Conservation (phyloP, 2,113 vertebrate genomes). For the Nipponia nippon region DNA sequence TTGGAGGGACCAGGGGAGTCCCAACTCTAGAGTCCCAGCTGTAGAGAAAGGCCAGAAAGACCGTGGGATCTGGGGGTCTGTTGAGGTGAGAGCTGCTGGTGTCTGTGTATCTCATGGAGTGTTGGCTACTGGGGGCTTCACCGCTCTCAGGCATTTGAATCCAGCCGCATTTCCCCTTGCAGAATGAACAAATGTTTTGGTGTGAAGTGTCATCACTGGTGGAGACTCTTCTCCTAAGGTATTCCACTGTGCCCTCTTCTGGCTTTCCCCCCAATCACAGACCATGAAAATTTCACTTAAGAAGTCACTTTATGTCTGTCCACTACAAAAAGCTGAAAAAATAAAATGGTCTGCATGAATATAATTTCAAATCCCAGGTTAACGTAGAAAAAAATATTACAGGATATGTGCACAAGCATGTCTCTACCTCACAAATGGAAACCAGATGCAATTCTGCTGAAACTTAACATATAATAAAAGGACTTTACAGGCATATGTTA, state of each 20-base stretch:
- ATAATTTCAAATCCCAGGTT: background rate
- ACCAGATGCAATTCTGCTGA: background rate
- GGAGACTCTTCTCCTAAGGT: background rate
- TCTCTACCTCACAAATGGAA: background rate
- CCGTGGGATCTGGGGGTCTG: fast-evolving
- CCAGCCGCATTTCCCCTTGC: background rate
- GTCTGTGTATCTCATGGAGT: background rate
- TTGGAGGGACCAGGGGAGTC: background rate
- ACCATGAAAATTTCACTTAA: background rate
- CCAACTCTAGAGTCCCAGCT: background rate
- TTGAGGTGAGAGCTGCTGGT: background rate
- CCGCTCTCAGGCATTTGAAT: background rate
- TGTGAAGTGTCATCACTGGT: background rate
- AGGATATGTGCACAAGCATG: background rate
- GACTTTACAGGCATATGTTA: background rate
- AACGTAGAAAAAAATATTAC: background rate
- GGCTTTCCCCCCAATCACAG: background rate
- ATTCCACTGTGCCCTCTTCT: background rate
- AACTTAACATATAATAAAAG: background rate
- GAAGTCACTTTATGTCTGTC: background rate
- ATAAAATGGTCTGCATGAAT: background rate
- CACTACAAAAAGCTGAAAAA: background rate
- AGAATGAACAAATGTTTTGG: background rate
- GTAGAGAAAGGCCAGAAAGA: background rate
- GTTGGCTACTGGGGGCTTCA: background rate